phyloP scores from a whole-genome alignment of 2,113 vertebrate genomes.

The Dasyurus viverrinus region DNA sequence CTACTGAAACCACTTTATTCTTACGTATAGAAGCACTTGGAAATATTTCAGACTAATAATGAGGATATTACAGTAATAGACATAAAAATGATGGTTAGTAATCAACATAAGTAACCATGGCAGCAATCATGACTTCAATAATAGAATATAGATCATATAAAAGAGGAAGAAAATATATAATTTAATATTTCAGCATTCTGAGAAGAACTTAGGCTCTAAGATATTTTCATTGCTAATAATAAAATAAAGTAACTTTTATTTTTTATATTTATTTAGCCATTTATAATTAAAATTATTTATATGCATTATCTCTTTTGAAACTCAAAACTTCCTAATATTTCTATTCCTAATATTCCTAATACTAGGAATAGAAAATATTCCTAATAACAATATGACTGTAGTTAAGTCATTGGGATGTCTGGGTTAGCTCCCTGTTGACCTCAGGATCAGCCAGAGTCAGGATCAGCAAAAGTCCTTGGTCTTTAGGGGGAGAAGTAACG shows the following conservation, averaged over 20 bases:
- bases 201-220: background rate
- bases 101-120: background rate
- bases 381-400: too few species aligned
- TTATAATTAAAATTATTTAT: background rate
- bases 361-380: too few species aligned
- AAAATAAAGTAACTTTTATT: background rate
- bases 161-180: background rate
- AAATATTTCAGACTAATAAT: background rate
- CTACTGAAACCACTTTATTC: constrained; percentile 17
- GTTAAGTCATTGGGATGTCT: too few species aligned
- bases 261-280: background rate
- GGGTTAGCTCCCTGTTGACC: too few species aligned
- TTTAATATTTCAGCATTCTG: background rate
- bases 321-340: background rate
- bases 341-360: too few species aligned
- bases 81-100: background rate
- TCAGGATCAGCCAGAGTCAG: too few species aligned
- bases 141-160: background rate
- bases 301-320: background rate
- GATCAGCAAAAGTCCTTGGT: too few species aligned
- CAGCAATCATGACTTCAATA: background rate
- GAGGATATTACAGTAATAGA: background rate
- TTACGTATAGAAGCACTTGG: background rate
- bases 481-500: too few species aligned
- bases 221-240: background rate